Conservation (phyloP, 1,140 invertebrate species). For the Drosophila athabasca region DNA sequence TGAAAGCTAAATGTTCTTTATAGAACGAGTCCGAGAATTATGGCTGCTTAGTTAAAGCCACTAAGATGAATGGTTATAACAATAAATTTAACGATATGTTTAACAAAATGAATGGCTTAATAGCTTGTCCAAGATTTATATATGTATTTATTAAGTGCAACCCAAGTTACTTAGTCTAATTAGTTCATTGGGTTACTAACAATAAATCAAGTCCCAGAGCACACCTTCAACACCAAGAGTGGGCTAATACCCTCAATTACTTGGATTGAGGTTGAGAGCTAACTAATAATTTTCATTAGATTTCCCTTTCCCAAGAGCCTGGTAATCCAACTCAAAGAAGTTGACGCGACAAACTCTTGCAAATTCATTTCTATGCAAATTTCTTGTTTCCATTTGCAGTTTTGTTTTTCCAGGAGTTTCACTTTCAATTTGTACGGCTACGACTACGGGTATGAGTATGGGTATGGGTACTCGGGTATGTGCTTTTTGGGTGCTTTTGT, state of each 20-base stretch:
- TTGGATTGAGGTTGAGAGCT: conserved; percentile 2
- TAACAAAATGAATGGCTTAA: conserved; percentile 21
- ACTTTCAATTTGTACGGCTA: conserved; percentile 69
- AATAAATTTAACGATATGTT: conserved; percentile 36
- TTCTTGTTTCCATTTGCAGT: conserved; percentile 72
- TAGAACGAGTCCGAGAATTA: conserved; percentile 36
- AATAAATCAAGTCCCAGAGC: too few species aligned
- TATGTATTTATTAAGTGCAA: conserved; percentile 27
- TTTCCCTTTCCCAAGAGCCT: conserved; percentile 35
- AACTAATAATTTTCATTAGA: conserved; percentile 34
- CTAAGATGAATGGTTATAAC: conserved; percentile 42
- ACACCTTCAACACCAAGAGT: neutral
- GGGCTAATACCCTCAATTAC: conserved; percentile 25
- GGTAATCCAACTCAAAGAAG: conserved; percentile 26
- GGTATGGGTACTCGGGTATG: neutral
- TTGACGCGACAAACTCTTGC: conserved; percentile 62
- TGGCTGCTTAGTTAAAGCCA: conserved; percentile 25
- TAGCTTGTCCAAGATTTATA: too few species aligned
- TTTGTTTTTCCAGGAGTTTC: conserved; percentile 60
- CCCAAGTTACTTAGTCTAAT: conserved; percentile 4
- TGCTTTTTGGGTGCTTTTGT: conserved; percentile 65
- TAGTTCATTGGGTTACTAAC: conserved; percentile 3
- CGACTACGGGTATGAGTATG: conserved; percentile 2
- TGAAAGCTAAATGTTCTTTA: conserved; percentile 44
- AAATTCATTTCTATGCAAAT: conserved; percentile 82